Base-by-base conservation (phyloP, 2,797 vertebrate genomes). In the Crocodylus rhombifer region DNA sequence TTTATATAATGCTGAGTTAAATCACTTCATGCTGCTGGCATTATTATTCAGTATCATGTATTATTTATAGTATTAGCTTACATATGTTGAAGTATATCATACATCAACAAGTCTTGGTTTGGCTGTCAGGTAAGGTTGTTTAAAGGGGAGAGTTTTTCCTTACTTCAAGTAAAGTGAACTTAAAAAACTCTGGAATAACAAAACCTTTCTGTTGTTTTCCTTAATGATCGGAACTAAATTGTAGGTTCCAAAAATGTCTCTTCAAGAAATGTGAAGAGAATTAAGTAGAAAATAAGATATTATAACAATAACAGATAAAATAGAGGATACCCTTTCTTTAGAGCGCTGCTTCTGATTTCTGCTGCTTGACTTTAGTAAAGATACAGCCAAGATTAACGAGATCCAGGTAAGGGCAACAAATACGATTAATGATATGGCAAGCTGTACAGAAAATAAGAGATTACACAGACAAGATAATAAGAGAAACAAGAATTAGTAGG, bases 341-440 rank as follows among this genome's bases (percentile, higher is more conserved):
- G 7, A 42, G 42, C 8, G 7, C 42, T 91, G 26, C 77, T 84
- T 82, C 86, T 62, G 15, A 80, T 64, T 67, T 90, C 11, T 28
- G 25, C 77, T 80, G 14, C 16, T 90, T 90, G 51, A 60, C 67
- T 69, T 91, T 71, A 42, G 69, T 63, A 65, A 94, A 88, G 82
- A 77, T 82, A 42, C 84, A 80, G 16, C 69, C 73, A 78, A 94
- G 80, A 94, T 92, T 91, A 88, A 95, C 90, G 86, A 86, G 74
- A 90, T 92, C 89, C 81, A 75, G 82, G 30, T 11, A 89, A 89
- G 86, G 36, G 18, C 0, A 1, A 89, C 57, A 90, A 84, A 94
- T 92, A 6, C 2, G 0, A 89, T 91, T 92, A 90, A 92, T 71
- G 74, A 80, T 87, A 87, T 87, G 28, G 82, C 88, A 87, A 71